Conservation (phyloP, 2,797 vertebrate species). For the Sarcophilus harrisii region DNA sequence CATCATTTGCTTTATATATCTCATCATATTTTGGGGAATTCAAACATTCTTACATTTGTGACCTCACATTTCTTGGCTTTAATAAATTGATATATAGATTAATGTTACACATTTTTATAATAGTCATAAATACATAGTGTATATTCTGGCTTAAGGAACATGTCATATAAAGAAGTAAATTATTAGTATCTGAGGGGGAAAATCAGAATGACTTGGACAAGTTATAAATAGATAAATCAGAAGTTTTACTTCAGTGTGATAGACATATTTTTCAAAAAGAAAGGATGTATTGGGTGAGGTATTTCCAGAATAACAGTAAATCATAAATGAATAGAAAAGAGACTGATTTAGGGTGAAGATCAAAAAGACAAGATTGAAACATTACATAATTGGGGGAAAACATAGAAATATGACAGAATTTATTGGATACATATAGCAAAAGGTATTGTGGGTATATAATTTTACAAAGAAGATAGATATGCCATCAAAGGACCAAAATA, state of each 20-base stretch:
- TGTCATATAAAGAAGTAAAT: neutral
- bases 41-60: neutral
- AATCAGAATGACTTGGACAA: neutral
- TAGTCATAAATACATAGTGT: neutral
- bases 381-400: neutral
- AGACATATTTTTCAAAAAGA: neutral
- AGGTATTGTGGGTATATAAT: neutral
- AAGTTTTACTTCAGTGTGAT: neutral
- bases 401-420: neutral
- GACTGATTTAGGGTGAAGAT: neutral
- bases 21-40: neutral
- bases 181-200: neutral
- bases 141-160: neutral
- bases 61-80: neutral
- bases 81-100: neutral
- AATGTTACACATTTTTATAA: neutral
- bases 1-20: neutral
- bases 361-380: neutral
- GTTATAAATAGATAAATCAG: neutral
- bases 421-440: neutral
- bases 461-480: neutral
- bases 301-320: neutral
- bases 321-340: neutral
- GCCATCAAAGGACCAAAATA: neutral
- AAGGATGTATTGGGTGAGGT: neutral